Evolutionary conservation across 2,113 vertebrate genomes (phyloP), one percentile per base, ranked within the genome.

Genomic region (Brachyhypopomus occidentalis): DNA sequence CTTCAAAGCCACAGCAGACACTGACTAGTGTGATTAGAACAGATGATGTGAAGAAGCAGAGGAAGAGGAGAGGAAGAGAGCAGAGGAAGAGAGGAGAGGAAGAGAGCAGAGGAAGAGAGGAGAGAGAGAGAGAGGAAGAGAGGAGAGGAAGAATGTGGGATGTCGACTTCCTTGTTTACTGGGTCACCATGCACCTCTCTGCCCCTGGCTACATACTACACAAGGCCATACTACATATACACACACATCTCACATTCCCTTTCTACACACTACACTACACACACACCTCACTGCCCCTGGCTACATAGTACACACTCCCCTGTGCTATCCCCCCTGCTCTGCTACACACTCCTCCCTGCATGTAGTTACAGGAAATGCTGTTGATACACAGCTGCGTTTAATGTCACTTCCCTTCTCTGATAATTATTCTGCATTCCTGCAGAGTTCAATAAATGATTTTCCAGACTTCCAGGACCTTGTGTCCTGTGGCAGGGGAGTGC

Each of bases 81-180:
- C 72, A 66, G 58, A 83, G 84, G 77, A 79, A 85, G 77, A 34
- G 64, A 80, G 41, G 77, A 66, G 58, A 83, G 84, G 20, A 85
- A 66, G 78, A 66, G n/a, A 59, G 59, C 45, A 58, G 56, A 30
- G 30, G 30, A 85, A n/a, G 55, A n/a, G n/a, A n/a, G n/a, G n/a
- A n/a, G n/a, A n/a, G n/a, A n/a, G n/a, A n/a, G n/a, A n/a, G n/a
- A n/a, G n/a, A n/a, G n/a, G n/a, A n/a, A n/a, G n/a, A n/a, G 64
- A 80, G 41, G 77, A 66, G 58, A 83, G 84, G 77, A 79, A 85
- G 77, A 34, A 77, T n/a, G 81, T 72, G 34, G 77, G 80, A 85
- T 11, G 38, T 64, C 30, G 16, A 5, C 78, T 83, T 86, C 81
- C 78, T 79, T 71, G 27, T 86, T 80, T 77, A 83, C 82, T 4